phyloP scores from a whole-genome alignment of 2,888 invertebrate species.

The Actias luna region DNA sequence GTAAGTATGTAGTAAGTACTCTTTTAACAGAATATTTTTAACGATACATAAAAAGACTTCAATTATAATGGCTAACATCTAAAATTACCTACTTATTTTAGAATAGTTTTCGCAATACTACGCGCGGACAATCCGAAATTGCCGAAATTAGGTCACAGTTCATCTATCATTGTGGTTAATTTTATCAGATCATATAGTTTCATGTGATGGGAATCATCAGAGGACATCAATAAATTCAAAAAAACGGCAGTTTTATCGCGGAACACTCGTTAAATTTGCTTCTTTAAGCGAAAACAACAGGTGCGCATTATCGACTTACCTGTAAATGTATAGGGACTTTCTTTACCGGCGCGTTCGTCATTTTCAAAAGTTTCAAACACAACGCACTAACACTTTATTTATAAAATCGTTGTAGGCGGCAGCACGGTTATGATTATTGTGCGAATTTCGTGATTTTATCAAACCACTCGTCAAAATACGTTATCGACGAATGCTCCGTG shows the following conservation, averaged over 20 bases:
- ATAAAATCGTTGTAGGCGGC: slow-evolving; percentile 63
- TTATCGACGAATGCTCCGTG: slow-evolving; percentile 58
- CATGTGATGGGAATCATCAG: neutral
- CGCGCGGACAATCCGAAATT: slow-evolving; percentile 14
- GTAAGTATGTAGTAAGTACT: neutral
- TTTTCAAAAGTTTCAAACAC: slow-evolving; percentile 70
- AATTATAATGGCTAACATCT: neutral
- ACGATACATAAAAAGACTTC: neutral
- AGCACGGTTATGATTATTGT: slow-evolving; percentile 46
- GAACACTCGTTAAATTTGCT: slow-evolving; percentile 10
- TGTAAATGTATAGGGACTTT: slow-evolving; percentile 97
- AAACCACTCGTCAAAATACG: slow-evolving; percentile 29
- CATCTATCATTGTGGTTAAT: slow-evolving; percentile 25
- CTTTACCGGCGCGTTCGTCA: slow-evolving; percentile 91
- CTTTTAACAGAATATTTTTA: neutral
- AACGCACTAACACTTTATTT: slow-evolving; percentile 70
- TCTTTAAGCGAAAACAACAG: slow-evolving; percentile 55
- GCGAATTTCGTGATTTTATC: slow-evolving; percentile 32
- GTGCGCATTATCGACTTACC: slow-evolving; percentile 79
- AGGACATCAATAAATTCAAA: neutral
- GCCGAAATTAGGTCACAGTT: slow-evolving; percentile 48
- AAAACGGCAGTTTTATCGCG: neutral
- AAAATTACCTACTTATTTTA: slow-evolving; percentile 23
- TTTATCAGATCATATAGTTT: slow-evolving; percentile 25
- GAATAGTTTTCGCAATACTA: slow-evolving; percentile 18